A percentile compares a stretch with the other conserved stretches of the same genome.
phyloP scores from a whole-genome alignment of 2,888 invertebrate species.

The Encarsia formosa region DNA sequence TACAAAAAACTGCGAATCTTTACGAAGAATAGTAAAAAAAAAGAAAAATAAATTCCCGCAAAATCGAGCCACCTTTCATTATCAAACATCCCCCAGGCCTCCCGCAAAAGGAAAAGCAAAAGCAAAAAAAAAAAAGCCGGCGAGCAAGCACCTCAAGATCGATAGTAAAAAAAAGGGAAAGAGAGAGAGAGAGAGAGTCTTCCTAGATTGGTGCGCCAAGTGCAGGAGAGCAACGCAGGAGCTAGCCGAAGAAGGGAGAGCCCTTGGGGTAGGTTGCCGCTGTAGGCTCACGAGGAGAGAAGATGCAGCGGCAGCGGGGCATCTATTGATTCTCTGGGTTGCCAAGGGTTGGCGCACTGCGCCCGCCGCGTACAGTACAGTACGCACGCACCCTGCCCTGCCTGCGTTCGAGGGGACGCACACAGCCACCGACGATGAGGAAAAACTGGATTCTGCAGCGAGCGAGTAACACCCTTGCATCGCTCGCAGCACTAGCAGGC shows the following conservation, averaged over 20 bases:
- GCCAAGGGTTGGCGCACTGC: constrained; percentile 35
- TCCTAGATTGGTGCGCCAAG: too few species aligned
- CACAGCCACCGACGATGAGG: constrained; percentile 24
- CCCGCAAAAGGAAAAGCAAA: not conserved
- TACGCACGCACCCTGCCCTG: constrained; percentile 15
- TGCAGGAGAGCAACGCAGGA: too few species aligned
- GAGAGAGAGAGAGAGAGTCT: not conserved
- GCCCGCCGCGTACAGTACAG: constrained; percentile 31
- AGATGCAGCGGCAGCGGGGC: constrained; percentile 50
- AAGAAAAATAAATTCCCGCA: not conserved
- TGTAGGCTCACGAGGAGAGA: constrained; percentile 30
- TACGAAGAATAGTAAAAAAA: not conserved
- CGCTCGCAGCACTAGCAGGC: not conserved
- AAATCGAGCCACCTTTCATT: not conserved
- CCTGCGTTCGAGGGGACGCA: constrained; percentile 37
- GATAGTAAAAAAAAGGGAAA: not conserved
- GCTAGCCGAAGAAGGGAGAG: too few species aligned
- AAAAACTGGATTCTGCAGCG: not conserved
- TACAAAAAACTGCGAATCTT: not conserved
- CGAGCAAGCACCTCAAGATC: too few species aligned
- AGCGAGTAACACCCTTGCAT: not conserved
- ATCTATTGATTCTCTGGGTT: constrained; percentile 49
- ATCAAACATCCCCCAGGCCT: not conserved
- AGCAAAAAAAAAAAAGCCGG: not conserved
- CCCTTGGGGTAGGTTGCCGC: not conserved